Conservation (phyloP, 1,140 invertebrate species). For the Bombyx mandarina region DNA sequence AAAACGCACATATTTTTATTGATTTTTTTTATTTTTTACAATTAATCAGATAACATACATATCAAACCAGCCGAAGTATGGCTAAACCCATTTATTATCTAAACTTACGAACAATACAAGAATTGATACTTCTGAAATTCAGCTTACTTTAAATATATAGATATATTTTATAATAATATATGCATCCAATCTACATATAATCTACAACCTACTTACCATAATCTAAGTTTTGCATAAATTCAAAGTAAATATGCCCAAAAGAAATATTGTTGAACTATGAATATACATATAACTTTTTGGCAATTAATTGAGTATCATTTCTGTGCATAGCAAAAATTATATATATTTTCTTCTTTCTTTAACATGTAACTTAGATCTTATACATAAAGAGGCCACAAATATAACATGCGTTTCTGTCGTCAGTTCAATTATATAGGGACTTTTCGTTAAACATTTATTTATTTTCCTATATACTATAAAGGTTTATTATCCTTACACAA, state of each 20-base stretch:
- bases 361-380: constrained; percentile 71
- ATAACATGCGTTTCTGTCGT: constrained; percentile 70
- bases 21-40: constrained; percentile 64
- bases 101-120: constrained; percentile 71
- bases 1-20: constrained; percentile 52
- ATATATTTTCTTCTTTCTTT: constrained; percentile 34
- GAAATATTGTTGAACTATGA: constrained; percentile 71
- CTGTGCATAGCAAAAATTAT: constrained; percentile 71
- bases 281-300: constrained; percentile 71
- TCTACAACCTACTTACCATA: constrained; percentile 71
- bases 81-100: constrained; percentile 71
- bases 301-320: constrained; percentile 72
- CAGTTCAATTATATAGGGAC: constrained; percentile 71
- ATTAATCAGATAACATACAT: constrained; percentile 71
- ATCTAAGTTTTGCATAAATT: constrained; percentile 69
- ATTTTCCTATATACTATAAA: constrained; percentile 62
- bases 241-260: constrained; percentile 72
- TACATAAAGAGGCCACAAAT: constrained; percentile 69
- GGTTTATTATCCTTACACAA: constrained; percentile 67
- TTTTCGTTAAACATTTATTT: constrained; percentile 68
- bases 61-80: constrained; percentile 71
- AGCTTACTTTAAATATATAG: constrained; percentile 69
- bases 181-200: constrained; percentile 69
- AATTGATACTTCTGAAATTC: constrained; percentile 70
- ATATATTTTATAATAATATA: constrained; percentile 60